These are phyloP conservation scores for Choristoneura rosaceana DNA, from an alignment of 2,888 invertebrate genomes.

Conservation along the genomic window DNA sequence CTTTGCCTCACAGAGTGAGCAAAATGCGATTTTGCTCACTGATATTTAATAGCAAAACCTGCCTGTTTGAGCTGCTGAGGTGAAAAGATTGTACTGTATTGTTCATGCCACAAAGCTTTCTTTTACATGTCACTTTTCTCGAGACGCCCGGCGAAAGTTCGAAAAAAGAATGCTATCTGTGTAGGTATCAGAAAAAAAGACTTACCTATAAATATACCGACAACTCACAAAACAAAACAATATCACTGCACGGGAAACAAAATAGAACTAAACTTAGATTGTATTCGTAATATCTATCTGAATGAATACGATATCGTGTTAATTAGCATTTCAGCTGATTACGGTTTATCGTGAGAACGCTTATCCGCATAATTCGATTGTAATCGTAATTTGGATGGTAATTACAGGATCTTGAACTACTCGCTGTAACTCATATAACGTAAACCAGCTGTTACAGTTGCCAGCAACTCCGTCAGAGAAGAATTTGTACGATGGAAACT, in stretches of 20 bases:
- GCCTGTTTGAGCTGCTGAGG: too few relatives aligned
- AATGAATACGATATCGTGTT: conserved; percentile 22
- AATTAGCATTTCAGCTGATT: conserved; percentile 31
- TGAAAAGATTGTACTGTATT: too few relatives aligned
- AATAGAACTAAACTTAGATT: conserved; percentile 6
- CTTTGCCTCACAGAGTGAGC: too few relatives aligned
- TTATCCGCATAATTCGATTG: conserved; percentile 15
- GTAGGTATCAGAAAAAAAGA: background rate
- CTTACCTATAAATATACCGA: background rate
- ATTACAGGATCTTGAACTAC: background rate
- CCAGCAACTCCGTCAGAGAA: too few relatives aligned
- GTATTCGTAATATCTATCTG: conserved; percentile 26
- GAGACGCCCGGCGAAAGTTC: too few relatives aligned
- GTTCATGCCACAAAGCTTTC: too few relatives aligned
- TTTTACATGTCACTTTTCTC: too few relatives aligned
- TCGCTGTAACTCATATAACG: background rate
- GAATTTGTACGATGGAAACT: too few relatives aligned
- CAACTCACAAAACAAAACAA: background rate
- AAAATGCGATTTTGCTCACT: too few relatives aligned
- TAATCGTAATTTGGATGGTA: conserved; percentile 13
- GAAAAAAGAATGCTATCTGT: too few relatives aligned
- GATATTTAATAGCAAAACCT: too few relatives aligned
- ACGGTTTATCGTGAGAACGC: conserved; percentile 1
- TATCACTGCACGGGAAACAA: conserved; percentile 5
- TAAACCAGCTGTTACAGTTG: too few relatives aligned